Evolutionary conservation across 2,888 invertebrate species (phyloP).

Genomic region (Meloe dianella): DNA sequence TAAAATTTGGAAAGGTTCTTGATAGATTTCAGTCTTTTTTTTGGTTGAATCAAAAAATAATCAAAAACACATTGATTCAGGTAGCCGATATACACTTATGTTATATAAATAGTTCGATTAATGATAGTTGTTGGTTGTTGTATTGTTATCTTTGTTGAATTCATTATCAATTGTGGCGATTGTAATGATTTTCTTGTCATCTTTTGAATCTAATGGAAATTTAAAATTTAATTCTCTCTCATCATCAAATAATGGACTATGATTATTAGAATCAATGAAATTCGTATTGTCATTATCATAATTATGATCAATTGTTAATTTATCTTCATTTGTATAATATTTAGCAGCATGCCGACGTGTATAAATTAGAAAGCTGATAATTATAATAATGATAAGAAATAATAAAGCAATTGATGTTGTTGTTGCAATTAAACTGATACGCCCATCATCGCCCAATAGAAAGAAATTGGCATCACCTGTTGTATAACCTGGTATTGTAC

Average conservation of each 20-base stretch:
- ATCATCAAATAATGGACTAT: slow-evolving; percentile 59
- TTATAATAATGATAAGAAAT: slow-evolving; percentile 58
- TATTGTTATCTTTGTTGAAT: slow-evolving; percentile 54
- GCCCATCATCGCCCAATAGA: slow-evolving; percentile 62
- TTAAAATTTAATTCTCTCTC: slow-evolving; percentile 65
- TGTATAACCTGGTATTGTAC: slow-evolving; percentile 63
- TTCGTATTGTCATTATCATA: slow-evolving; percentile 60
- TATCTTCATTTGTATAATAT: slow-evolving; percentile 83
- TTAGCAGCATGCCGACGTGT: slow-evolving; percentile 76
- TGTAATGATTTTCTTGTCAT: slow-evolving; percentile 56
- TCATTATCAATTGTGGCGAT: slow-evolving; percentile 58
- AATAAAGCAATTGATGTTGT: slow-evolving; percentile 65
- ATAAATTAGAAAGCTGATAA: slow-evolving; percentile 66
- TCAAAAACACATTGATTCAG: no score
- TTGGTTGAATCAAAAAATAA: no score
- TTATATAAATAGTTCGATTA: no score
- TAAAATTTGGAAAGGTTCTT: slow-evolving; percentile 10
- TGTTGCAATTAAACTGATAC: slow-evolving; percentile 63
- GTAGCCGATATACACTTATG: no score
- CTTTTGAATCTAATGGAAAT: slow-evolving; percentile 60
- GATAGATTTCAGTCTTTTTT: slow-evolving; percentile 16
- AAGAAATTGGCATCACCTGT: slow-evolving; percentile 61
- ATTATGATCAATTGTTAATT: slow-evolving; percentile 58
- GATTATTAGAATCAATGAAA: slow-evolving; percentile 56
- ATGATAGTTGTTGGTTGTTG: slow-evolving; percentile 39